Evolutionary conservation across 2,888 invertebrate genomes (phyloP).

Genomic region (Pammene fasciana): DNA sequence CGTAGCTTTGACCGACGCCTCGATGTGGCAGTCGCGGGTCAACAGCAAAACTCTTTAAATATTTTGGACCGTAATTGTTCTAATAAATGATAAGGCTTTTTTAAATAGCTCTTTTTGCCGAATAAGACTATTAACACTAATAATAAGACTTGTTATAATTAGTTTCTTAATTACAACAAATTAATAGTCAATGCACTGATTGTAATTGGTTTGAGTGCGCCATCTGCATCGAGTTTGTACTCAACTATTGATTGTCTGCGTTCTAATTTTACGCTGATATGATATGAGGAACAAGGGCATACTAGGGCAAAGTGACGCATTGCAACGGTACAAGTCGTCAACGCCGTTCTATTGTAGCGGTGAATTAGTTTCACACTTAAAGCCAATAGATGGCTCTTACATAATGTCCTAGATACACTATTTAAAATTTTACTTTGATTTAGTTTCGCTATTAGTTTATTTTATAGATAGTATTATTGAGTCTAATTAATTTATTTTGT

Average conservation of each 20-base stretch:
- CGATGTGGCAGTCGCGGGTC: constrained; percentile 43
- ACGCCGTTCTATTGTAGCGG: constrained; percentile 54
- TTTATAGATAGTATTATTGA: neutral
- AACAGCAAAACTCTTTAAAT: constrained; percentile 33
- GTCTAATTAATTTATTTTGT: neutral
- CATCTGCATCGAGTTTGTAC: constrained; percentile 58
- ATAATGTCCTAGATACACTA: constrained; percentile 1
- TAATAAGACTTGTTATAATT: neutral
- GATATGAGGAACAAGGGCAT: constrained; percentile 47
- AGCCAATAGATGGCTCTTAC: constrained; percentile 67
- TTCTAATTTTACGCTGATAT: constrained; percentile 60
- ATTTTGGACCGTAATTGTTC: neutral
- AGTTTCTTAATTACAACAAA: neutral
- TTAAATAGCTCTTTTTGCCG: neutral
- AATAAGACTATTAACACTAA: neutral
- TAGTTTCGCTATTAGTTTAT: neutral
- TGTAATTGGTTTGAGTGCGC: constrained; percentile 55
- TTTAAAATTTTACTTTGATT: too few relatives aligned
- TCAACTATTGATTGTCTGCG: constrained; percentile 68
- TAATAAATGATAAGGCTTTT: neutral
- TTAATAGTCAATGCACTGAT: constrained; percentile 6
- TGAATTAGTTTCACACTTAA: constrained; percentile 51
- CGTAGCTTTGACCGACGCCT: constrained; percentile 47
- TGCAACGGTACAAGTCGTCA: constrained; percentile 48
- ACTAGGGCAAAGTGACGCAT: constrained; percentile 53